Conservation (phyloP, 2,888 invertebrate species). For the Drymonia ruficornis region DNA sequence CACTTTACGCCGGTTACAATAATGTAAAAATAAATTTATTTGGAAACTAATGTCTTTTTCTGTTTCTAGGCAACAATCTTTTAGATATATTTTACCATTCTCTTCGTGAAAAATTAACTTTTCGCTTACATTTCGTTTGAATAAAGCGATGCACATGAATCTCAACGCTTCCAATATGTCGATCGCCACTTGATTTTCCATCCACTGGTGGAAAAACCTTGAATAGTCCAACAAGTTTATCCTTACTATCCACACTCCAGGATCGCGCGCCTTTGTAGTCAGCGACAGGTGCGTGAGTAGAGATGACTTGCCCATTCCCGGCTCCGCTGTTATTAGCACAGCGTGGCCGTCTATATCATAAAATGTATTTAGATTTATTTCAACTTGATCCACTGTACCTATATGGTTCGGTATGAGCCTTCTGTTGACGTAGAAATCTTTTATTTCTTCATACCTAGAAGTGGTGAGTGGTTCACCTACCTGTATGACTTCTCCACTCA, state of each 20-base stretch:
- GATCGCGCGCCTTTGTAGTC: conserved; percentile 10
- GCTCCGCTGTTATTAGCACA: conserved; percentile 6
- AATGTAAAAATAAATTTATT: not conserved
- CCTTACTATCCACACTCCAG: conserved; percentile 15
- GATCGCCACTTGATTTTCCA: conserved; percentile 3
- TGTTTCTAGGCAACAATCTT: not conserved
- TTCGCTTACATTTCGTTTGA: not conserved
- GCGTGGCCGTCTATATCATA: not conserved
- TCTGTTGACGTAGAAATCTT: conserved; percentile 12
- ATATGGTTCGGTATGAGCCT: no score
- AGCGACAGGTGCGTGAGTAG: conserved; percentile 16
- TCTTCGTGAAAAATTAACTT: not conserved
- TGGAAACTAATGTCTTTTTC: not conserved
- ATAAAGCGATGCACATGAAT: conserved; percentile 9
- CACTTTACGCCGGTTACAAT: conserved; percentile 8
- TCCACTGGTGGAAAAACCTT: conserved; percentile 11
- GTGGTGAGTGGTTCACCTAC: conserved; percentile 8
- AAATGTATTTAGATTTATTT: conserved; percentile 5
- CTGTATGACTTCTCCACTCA: conserved; percentile 7
- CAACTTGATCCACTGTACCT: no score
- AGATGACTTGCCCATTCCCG: conserved; percentile 19
- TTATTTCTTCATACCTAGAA: conserved; percentile 10
- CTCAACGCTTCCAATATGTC: conserved; percentile 9
- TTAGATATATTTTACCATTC: not conserved
- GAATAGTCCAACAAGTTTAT: conserved; percentile 14